These are phyloP conservation scores for Cephus rjabovi DNA, from an alignment of 2,888 invertebrate species.

Conservation along the genomic window DNA sequence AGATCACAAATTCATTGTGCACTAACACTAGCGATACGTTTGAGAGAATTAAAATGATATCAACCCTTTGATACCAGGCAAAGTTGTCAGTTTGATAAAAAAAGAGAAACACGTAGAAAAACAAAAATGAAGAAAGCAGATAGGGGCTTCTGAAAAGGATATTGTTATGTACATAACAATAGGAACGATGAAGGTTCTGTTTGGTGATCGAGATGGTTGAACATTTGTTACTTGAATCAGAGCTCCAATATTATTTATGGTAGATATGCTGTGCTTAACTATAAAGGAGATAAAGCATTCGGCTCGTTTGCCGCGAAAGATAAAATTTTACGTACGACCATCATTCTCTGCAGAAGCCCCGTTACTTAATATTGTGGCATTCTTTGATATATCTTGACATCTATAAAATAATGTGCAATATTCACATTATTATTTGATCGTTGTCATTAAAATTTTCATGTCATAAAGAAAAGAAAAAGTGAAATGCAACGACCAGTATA, in stretches of 20 bases:
- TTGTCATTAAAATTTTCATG: conserved; percentile 17
- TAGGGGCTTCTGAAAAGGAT: conserved; percentile 32
- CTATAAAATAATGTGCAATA: conserved; percentile 11
- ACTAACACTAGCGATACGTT: conserved; percentile 49
- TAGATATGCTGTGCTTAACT: neutral
- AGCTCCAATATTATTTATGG: neutral
- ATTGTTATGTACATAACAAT: neutral
- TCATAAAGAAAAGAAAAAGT: conserved; percentile 11
- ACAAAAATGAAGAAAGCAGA: conserved; percentile 32
- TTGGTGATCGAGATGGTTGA: neutral
- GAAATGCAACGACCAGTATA: conserved; percentile 34
- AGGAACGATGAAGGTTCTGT: neutral
- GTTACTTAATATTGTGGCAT: conserved; percentile 36
- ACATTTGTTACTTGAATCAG: neutral
- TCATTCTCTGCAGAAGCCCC: conserved; percentile 40
- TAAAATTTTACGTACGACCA: neutral
- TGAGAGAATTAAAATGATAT: conserved; percentile 45
- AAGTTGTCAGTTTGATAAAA: conserved; percentile 58
- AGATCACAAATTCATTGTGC: conserved; percentile 57
- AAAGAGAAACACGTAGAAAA: conserved; percentile 31
- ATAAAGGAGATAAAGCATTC: neutral
- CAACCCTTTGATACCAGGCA: conserved; percentile 61
- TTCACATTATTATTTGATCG: conserved; percentile 26
- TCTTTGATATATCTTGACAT: conserved; percentile 41
- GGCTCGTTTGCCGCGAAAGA: neutral